Evolutionary conservation across 2,113 vertebrate species (phyloP).

Genomic region (Elanus axillaris): DNA sequence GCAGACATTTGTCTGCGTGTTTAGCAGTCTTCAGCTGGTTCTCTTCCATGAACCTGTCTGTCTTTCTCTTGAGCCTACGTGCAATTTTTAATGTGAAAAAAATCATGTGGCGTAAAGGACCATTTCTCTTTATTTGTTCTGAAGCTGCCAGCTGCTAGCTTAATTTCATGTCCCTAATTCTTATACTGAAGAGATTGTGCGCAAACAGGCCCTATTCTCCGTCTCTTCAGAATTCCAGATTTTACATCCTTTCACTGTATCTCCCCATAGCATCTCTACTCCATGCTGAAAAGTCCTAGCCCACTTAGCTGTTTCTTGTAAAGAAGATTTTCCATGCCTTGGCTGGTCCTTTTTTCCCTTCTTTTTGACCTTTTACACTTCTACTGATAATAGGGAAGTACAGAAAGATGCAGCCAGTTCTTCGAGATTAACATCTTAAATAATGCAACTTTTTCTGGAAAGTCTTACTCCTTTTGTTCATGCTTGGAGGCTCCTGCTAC

Average conservation of each 20-base stretch:
- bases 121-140: neutral
- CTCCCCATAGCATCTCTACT: neutral
- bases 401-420: neutral
- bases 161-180: neutral
- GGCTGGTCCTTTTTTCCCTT: neutral
- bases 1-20: neutral
- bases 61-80: neutral
- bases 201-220: rapidly evolving
- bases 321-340: neutral
- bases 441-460: neutral
- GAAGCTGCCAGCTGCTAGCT: neutral
- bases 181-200: neutral
- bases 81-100: neutral
- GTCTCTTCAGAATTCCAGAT: neutral
- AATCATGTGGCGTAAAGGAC: rapidly evolving
- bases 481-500: neutral
- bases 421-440: neutral
- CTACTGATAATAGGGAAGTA: neutral
- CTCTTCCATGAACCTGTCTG: neutral
- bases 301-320: neutral
- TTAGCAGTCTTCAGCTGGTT: neutral
- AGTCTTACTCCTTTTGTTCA: neutral
- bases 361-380: neutral
- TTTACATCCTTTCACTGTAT: neutral
- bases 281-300: neutral